A percentile compares a stretch with the other conserved stretches of the same genome.
Evolutionary conservation across 2,797 vertebrate species (phyloP).

Genomic region (Pangasius mekongensis): DNA sequence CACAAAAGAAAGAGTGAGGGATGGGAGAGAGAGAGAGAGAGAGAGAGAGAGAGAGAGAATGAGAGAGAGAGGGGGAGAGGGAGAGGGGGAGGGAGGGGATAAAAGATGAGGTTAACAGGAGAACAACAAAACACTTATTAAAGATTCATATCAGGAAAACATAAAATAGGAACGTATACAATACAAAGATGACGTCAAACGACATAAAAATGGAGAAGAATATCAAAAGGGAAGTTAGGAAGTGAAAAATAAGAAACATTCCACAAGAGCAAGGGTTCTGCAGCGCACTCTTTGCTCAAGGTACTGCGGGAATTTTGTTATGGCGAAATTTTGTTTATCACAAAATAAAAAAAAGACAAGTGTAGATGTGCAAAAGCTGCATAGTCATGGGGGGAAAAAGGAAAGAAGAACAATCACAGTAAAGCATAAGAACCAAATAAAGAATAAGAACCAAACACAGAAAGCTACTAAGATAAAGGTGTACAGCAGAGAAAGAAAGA

Average conservation of each 20-base stretch:
- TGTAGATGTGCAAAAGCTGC: background rate
- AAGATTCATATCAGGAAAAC: background rate
- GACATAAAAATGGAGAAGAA: background rate
- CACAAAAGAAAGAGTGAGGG: conserved; percentile 23
- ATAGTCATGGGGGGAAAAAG: background rate
- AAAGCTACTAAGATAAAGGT: background rate
- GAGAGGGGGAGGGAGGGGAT: background rate
- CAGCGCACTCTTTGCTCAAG: background rate
- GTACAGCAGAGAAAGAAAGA: background rate
- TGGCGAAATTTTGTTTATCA: background rate
- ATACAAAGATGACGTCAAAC: background rate
- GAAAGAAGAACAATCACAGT: background rate
- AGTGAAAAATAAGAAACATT: background rate
- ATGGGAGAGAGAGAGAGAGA: background rate
- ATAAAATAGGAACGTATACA: background rate
- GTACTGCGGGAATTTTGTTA: background rate
- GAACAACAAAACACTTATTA: background rate
- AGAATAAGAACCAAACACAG: conserved; percentile 2
- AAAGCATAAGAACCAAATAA: background rate
- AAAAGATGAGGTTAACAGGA: background rate
- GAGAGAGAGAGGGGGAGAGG: background rate
- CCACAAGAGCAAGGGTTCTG: background rate
- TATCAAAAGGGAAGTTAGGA: background rate
- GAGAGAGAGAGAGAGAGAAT: background rate
- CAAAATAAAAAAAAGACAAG: background rate